Evolutionary conservation across 2,113 vertebrate species (phyloP), one percentile per base, ranked within the genome.

Genomic region (Grantiella picta): DNA sequence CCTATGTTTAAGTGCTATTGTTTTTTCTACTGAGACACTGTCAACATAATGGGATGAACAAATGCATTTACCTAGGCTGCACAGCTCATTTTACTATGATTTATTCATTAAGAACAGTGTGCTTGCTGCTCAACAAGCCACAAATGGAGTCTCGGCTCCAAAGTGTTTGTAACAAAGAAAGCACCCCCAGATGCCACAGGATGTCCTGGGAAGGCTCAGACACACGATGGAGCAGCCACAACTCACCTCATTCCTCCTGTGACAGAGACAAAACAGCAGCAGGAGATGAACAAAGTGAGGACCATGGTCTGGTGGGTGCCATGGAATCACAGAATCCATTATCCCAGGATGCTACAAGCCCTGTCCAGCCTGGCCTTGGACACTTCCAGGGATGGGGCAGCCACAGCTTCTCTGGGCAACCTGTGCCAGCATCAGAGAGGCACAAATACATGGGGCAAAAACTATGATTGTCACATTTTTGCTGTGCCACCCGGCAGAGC

Each of bases 61-160:
- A 89, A 92, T 42, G 31, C 65, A 65, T 86, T 89, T 87, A 61
- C 49, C 70, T 52, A 86, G 89, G 56, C 83, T 87, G 69, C 81
- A 81, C 50, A 84, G 89, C 70, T 89, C 81, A 45, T 92, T 92
- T 89, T 78, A 76, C 81, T 91, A 85, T 94, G 89, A 92, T 87
- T 96, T 96, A 96, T 94, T 95, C 89, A 87, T 92, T 89, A 89
- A 82, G 61, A 94, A 87, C 76, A 84, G 57, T 6, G 57, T 13
- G 66, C n/a, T 72, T 80, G 85, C 36, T 89, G 77, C 86, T 89
- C 15, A 68, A 79, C 81, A 89, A 95, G 73, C 91, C 89, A 72
- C 89, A 94, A 53, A 87, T 72, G 83, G 69, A 91, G 36, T 35
- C 33, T 84, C 60, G 65, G 69, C 36, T 53, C 53, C 66, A 7